These are phyloP conservation scores for Dynastes tityus DNA, from an alignment of 2,888 invertebrate genomes.

Conservation along the genomic window DNA sequence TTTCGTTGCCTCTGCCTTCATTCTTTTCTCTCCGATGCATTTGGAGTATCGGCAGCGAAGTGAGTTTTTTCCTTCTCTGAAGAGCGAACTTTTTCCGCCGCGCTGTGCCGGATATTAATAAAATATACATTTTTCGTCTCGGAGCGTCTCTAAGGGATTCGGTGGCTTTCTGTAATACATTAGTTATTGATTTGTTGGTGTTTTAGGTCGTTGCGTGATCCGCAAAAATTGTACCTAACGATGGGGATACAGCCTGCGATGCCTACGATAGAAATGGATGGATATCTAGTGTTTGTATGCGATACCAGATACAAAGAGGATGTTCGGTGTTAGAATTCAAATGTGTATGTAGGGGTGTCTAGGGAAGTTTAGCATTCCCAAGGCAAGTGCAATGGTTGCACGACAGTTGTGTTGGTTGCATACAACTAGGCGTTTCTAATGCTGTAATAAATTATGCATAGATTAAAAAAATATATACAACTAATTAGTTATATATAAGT, in stretches of 20 bases:
- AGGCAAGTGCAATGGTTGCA: neutral
- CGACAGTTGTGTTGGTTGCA: conserved; percentile 19
- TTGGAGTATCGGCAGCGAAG: too few relatives aligned
- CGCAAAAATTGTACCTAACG: neutral
- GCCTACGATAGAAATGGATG: neutral
- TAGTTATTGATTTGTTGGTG: conserved; percentile 20
- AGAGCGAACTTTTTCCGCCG: neutral
- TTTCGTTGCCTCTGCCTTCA: neutral
- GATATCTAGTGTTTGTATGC: neutral
- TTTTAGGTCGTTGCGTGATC: conserved; percentile 1
- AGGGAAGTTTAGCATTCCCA: neutral
- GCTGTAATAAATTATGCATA: neutral
- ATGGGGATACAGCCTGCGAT: neutral
- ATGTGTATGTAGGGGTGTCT: neutral
- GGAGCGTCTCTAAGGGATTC: neutral
- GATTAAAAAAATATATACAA: too few relatives aligned
- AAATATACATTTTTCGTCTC: conserved; percentile 29
- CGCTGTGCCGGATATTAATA: conserved; percentile 16
- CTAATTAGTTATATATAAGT: too few relatives aligned
- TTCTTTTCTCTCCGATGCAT: neutral
- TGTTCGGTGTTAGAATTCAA: neutral
- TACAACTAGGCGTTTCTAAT: neutral
- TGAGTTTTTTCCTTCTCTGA: neutral
- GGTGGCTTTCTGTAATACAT: neutral
- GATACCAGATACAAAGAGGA: neutral